Percentiles rank a stretch among this genome's conserved stretches.
Conservation (phyloP, 2,113 vertebrate species). For the Pao palembangensis region DNA sequence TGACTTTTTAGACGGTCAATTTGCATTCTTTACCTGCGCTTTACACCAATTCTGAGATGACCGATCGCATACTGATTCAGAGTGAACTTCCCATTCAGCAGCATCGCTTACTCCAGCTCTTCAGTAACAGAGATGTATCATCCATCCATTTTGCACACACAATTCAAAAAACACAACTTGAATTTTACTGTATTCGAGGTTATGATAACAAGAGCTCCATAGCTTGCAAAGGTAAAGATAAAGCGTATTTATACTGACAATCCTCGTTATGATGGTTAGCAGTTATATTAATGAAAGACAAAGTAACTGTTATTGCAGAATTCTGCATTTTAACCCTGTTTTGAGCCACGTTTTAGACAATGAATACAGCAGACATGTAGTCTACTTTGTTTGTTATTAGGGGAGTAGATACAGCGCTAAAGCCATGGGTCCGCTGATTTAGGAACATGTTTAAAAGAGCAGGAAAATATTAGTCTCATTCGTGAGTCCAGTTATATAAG, state of each 20-base stretch:
- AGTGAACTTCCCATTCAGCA: slow-evolving; percentile 5
- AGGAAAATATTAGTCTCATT: slow-evolving; percentile 1
- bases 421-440: background rate
- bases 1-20: slow-evolving; percentile 1
- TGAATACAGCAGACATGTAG: slow-evolving; percentile 1
- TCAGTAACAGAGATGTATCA: no score
- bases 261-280: background rate
- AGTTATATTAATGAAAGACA: slow-evolving; percentile 21
- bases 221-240: slow-evolving; percentile 33
- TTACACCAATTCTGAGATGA: background rate
- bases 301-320: slow-evolving; percentile 18
- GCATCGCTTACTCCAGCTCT: background rate
- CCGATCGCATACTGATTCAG: background rate
- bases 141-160: slow-evolving; percentile 16
- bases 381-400: no score
- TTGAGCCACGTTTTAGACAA: slow-evolving; percentile 16
- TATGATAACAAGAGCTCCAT: slow-evolving; percentile 48
- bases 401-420: no score
- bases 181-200: slow-evolving; percentile 36
- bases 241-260: slow-evolving; percentile 13
- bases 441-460: background rate
- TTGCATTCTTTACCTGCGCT: background rate
- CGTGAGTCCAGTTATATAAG: slow-evolving; percentile 33
- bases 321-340: slow-evolving; percentile 8
- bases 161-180: slow-evolving; percentile 14